Percentiles rank a stretch among this genome's conserved stretches.
These are phyloP conservation scores for Urophycis tenuis DNA, from an alignment of 2,797 vertebrate genomes.

Conservation along the genomic window DNA sequence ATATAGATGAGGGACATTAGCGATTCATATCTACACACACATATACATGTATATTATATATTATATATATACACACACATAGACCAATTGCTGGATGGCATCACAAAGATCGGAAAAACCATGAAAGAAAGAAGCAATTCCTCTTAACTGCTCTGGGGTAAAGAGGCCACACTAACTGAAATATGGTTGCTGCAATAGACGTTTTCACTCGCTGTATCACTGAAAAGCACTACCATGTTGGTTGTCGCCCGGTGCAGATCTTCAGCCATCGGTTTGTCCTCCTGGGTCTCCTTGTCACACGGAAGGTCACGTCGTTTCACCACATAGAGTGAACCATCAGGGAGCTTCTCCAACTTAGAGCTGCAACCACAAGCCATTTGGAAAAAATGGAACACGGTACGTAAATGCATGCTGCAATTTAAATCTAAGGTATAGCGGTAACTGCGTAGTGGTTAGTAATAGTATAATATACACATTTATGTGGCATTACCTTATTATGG, in stretches of 20 bases:
- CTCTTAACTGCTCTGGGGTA: too few relatives aligned
- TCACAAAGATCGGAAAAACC: too few relatives aligned
- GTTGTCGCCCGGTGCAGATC: neutral
- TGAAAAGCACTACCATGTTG: constrained; percentile 23
- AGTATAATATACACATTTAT: too few relatives aligned
- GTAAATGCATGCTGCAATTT: neutral
- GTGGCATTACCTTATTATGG: too few relatives aligned
- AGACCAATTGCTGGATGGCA: too few relatives aligned
- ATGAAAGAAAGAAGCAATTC: too few relatives aligned
- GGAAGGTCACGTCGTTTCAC: constrained; percentile 28
- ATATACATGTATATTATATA: too few relatives aligned
- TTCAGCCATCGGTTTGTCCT: constrained; percentile 3
- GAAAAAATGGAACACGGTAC: constrained; percentile 26
- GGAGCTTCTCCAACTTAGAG: constrained; percentile 36
- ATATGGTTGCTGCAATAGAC: too few relatives aligned
- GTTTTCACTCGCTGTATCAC: too few relatives aligned
- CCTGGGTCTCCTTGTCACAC: constrained; percentile 27
- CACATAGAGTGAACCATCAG: constrained; percentile 17
- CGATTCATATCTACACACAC: neutral
- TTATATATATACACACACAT: neutral
- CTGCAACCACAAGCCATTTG: constrained; percentile 24
- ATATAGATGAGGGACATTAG: constrained; percentile 10
- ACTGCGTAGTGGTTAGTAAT: neutral
- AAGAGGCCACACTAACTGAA: too few relatives aligned
- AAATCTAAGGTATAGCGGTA: neutral